Base-by-base conservation (phyloP, 2,888 invertebrate species). In the Meta bourneti region DNA sequence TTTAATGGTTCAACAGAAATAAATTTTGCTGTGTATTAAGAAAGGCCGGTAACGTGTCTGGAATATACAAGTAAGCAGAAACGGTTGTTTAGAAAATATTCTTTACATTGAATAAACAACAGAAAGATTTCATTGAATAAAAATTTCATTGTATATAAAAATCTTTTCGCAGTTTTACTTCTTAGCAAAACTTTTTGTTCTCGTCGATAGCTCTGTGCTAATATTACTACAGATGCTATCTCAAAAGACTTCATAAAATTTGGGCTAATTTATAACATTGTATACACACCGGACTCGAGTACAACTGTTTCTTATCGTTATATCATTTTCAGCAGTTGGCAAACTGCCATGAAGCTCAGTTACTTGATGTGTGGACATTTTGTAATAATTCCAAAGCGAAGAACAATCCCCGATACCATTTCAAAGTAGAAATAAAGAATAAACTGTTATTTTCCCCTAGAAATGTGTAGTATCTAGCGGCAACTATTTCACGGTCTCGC, bases 341-440 rank as follows among this genome's bases (percentile, higher is more conserved):
- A 5, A 13, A 6, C 34, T 61, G 61, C 61, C 61, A 48, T 20
- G 61, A 34, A 61, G 51, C 77, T 51, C 16, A 9, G 34, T 74
- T 20, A 69, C 20, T 69, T 61, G 34, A 16, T 11, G 19, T 79
- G 19, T 54, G 61, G 34, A 61, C 79, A 20, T 61, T 61, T 34
- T 61, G 61, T 48, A 61, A 61, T 61, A 79, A 61, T 13, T 20
- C 61, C 61, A 79, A 61, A 7, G 20, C 7, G 9, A 34, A 79
- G 61, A 79, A 34, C 16, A 61, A 79, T 79, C 61, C 51, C 16
- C 19, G 61, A 79, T 61, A 34, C 34, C 34, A 79, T 51, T 75
- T 16, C 75, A 75, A 75, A 75, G 48, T 48, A 75, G 16, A 75
- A 75, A 48, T 75, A 48, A 61, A 6, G 61, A 61, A 61, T 61